A percentile compares a stretch with the other conserved stretches of the same genome.
These are phyloP conservation scores for Cheilosia scutellata DNA, from an alignment of 2,888 invertebrate genomes.

Conservation along the genomic window DNA sequence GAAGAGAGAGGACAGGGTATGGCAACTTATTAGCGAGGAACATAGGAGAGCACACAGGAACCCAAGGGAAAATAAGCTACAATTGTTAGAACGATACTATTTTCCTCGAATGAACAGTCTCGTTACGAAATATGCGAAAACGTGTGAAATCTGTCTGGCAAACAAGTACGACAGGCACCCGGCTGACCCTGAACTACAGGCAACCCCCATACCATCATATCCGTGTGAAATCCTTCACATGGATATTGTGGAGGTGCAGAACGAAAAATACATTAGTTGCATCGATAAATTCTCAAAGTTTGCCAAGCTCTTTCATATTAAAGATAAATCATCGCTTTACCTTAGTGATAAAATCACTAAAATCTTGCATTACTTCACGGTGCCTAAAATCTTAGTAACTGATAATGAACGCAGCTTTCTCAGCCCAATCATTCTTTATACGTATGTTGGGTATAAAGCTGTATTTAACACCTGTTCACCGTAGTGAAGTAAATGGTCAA, in stretches of 20 bases:
- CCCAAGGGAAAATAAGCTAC: not conserved
- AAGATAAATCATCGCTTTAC: too few species aligned
- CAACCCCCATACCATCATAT: slow-evolving; percentile 16
- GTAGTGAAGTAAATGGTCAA: too few species aligned
- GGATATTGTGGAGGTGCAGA: not conserved
- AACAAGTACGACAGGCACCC: too few species aligned
- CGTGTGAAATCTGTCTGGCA: not conserved
- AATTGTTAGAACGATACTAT: not conserved
- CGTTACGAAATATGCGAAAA: not conserved
- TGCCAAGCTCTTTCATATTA: not conserved
- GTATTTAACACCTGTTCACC: too few species aligned
- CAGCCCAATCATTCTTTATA: too few species aligned
- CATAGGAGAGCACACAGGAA: not conserved
- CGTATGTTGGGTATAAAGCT: too few species aligned
- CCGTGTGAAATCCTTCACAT: slow-evolving; percentile 3
- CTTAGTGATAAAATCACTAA: too few species aligned
- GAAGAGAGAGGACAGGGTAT: too few species aligned
- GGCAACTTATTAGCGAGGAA: not conserved
- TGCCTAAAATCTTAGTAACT: too few species aligned
- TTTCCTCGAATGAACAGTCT: not conserved
- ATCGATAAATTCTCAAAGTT: not conserved
- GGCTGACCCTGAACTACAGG: not conserved
- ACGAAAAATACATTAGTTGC: not conserved
- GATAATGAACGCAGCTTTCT: too few species aligned
- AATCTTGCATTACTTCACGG: too few species aligned